phyloP scores from a whole-genome alignment of 2,797 vertebrate genomes.

The Oophaga sylvatica region DNA sequence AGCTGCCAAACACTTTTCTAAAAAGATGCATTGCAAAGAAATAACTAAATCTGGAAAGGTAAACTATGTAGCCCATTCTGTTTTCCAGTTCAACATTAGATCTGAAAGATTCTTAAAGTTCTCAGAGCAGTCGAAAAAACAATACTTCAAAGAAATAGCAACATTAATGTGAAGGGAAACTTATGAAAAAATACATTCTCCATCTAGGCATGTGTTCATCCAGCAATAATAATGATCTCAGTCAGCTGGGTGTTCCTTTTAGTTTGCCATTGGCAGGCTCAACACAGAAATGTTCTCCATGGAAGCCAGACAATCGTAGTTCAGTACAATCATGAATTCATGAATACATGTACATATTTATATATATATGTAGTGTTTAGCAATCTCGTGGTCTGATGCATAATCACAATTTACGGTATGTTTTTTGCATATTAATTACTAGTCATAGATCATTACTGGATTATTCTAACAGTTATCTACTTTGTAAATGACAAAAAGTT shows the following conservation, averaged over 20 bases:
- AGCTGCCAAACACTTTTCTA: constrained; percentile 5
- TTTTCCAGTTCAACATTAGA: constrained; percentile 34
- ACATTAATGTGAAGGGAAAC: constrained; percentile 32
- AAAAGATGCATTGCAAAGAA: constrained; percentile 12
- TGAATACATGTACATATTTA: constrained; percentile 37
- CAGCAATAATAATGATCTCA: constrained; percentile 57
- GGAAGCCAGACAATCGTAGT: constrained; percentile 46
- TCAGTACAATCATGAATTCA: constrained; percentile 40
- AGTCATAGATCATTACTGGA: no score
- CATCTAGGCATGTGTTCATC: constrained; percentile 48
- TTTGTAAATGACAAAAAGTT: background rate
- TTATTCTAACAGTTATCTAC: background rate
- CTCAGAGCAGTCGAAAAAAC: constrained; percentile 27
- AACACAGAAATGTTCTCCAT: constrained; percentile 11
- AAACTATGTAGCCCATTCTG: background rate
- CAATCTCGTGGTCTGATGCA: no score
- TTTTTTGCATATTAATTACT: no score
- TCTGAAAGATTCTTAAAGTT: constrained; percentile 12
- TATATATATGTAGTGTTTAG: background rate
- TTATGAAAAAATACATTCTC: constrained; percentile 50
- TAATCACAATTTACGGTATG: no score
- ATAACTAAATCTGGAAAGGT: constrained; percentile 15
- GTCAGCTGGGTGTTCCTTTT: constrained; percentile 57
- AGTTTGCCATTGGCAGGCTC: constrained; percentile 39
- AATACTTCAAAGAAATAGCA: constrained; percentile 46